Evolutionary conservation across 2,797 vertebrate genomes (phyloP), one percentile per base, ranked within the genome.

Genomic region (Poecile montanus): DNA sequence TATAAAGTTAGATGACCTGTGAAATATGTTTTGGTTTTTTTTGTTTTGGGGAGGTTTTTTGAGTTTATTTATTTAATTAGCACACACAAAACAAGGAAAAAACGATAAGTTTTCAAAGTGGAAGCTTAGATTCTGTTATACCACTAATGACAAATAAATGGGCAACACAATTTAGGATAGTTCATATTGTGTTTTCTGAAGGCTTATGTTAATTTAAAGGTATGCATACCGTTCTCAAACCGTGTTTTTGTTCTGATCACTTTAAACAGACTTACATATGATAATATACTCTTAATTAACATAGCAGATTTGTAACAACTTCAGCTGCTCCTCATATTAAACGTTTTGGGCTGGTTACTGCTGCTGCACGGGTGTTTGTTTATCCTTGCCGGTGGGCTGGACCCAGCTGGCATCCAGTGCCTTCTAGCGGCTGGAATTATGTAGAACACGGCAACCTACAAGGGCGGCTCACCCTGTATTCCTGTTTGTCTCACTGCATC

Each of bases 351-450:
- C 12, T 13, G 7, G 20, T 60, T 32, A 11, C 8, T 44, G 22
- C 36, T 89, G 48, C 26, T 70, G 22, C 13, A 4, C 1, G 5
- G 7, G 5, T 11, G 19, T 17, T 40, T 19, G 19, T 17, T 40
- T 19, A 2, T 14, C 2, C 0, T 0, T 1, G 10, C 47, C 19
- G 51, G 29, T 40, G 36, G 29, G 17, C 60, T 34, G 40, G 17
- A 19, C 13, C 5, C 16, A 13, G 38, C 19, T 53, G 54, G 57
- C n/a, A 29, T 13, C 22, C 9, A 57, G 50, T 48, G 88, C 53
- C 68, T 76, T 78, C 83, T 81, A 62, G 73, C 40, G 76, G 56
- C 60, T 92, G 65, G 21, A 80, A 80, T 17, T 67, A 34, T 30
- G 25, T 7, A 38, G 30, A 76, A 40, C 40, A 38, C 5, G 4